Evolutionary conservation across 2,113 vertebrate species (phyloP).

Genomic region (Nettapus auritus): DNA sequence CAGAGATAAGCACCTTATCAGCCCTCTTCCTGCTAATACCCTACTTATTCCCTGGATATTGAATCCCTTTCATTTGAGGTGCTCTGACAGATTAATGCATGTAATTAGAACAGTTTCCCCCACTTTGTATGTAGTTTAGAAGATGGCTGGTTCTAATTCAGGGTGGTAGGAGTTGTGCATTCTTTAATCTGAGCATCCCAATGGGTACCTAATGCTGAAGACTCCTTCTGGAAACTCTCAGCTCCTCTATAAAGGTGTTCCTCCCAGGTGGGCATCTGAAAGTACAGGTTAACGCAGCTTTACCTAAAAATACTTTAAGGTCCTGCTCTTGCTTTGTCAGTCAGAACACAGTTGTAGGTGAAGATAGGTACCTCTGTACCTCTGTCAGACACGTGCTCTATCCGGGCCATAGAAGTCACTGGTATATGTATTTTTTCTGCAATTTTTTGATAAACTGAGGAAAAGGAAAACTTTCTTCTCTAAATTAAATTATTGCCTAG

Average conservation of each 20-base stretch:
- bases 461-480: neutral
- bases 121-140: neutral
- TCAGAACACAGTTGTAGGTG: neutral
- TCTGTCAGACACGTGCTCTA: fast-evolving
- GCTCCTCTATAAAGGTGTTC: neutral
- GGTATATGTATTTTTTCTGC: neutral
- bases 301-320: neutral
- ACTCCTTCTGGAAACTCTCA: neutral
- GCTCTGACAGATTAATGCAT: neutral
- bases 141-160: neutral
- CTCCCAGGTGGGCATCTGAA: neutral
- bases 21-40: neutral
- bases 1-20: neutral
- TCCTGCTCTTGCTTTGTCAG: neutral
- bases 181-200: neutral
- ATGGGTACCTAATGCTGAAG: neutral
- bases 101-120: neutral
- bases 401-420: neutral
- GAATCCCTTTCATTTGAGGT: neutral
- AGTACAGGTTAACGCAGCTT: neutral
- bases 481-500: neutral
- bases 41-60: neutral
- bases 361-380: neutral
- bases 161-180: neutral
- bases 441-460: neutral